These are phyloP conservation scores for Sebastes matsubarae DNA, from an alignment of 2,797 vertebrate genomes.

Conservation along the genomic window DNA sequence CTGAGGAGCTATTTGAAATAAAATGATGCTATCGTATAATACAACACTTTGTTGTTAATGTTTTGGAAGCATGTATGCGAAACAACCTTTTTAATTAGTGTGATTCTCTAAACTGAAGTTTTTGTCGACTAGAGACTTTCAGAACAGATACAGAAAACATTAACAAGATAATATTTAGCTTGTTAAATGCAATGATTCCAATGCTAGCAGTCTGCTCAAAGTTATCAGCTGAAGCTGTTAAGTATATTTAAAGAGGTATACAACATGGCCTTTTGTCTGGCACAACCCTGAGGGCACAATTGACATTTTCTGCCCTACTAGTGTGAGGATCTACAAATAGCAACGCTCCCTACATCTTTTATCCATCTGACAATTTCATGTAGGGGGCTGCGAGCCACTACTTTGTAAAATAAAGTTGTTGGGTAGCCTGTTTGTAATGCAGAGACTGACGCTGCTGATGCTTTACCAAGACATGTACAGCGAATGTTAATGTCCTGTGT, in stretches of 20 bases:
- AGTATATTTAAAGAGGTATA: background rate
- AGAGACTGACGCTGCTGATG: constrained; percentile 3
- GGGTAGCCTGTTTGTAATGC: constrained; percentile 43
- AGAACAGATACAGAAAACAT: background rate
- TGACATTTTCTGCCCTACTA: background rate
- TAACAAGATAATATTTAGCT: background rate
- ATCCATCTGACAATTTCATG: background rate
- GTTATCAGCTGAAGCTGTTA: background rate
- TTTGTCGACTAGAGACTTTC: background rate
- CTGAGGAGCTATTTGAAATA: background rate
- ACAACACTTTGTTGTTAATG: background rate
- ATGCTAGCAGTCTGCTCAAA: background rate
- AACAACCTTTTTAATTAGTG: background rate
- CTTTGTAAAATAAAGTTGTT: constrained; percentile 24
- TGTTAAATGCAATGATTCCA: background rate
- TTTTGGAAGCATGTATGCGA: background rate
- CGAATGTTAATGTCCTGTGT: constrained; percentile 47
- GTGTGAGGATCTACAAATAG: constrained; percentile 1
- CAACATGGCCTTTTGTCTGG: background rate
- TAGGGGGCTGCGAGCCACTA: background rate
- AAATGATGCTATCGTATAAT: background rate
- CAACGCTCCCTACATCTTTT: background rate
- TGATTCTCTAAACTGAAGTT: background rate
- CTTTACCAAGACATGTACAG: constrained; percentile 32
- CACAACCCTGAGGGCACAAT: background rate